A percentile compares a stretch with the other conserved stretches of the same genome.
phyloP scores from a whole-genome alignment of 2,113 vertebrate genomes.

The Lonchura striata region DNA sequence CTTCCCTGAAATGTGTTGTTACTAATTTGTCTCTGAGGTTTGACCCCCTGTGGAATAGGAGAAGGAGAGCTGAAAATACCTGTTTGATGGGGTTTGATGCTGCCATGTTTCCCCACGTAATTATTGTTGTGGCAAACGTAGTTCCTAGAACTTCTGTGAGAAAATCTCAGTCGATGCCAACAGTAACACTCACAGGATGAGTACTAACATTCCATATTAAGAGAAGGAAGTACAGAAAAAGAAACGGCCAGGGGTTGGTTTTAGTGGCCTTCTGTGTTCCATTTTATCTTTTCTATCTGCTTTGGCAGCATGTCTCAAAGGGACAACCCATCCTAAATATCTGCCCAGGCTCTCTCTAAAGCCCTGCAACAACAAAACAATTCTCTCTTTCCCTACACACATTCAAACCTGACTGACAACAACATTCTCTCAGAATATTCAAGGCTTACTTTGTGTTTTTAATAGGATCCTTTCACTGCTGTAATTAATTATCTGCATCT shows the following conservation, averaged over 20 bases:
- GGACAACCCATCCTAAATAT: not conserved
- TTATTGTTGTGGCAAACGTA: not conserved
- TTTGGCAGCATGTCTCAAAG: not conserved
- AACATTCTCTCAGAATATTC: not conserved
- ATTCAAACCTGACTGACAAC: not conserved
- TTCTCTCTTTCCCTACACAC: not conserved
- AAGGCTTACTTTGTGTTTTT: not conserved
- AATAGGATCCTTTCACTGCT: not conserved
- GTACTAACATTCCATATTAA: not conserved
- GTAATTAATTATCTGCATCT: conserved; percentile 51
- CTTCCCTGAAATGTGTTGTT: not conserved
- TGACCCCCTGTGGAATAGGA: not conserved
- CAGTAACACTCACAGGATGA: not conserved
- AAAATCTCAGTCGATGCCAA: not conserved
- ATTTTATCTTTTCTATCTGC: not conserved
- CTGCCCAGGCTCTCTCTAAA: not conserved
- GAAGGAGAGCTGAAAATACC: not conserved
- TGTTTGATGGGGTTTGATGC: not conserved
- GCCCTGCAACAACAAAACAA: not conserved
- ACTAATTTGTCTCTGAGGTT: not conserved
- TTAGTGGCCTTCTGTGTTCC: not conserved
- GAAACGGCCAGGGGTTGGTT: not conserved
- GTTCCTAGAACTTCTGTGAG: not conserved
- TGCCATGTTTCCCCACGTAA: not conserved
- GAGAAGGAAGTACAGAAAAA: not conserved